Evolutionary conservation across 2,888 invertebrate genomes (phyloP), one percentile per base, ranked within the genome.

Genomic region (Tinea pellionella): DNA sequence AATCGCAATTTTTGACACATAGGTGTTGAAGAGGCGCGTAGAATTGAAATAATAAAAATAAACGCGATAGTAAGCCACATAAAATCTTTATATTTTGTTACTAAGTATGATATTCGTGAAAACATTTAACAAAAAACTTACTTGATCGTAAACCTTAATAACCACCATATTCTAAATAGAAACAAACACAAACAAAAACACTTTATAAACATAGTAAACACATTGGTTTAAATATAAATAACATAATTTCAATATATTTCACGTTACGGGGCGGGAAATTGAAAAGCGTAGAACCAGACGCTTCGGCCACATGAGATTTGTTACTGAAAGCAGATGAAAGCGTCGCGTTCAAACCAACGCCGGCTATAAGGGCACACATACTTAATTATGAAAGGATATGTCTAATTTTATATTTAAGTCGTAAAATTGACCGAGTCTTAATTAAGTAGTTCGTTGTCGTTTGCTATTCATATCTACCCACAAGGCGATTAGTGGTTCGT

Each of bases 361-460:
- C 37, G 37, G 37, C 37, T 37, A 37, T 37, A 47, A 47, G 47
- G 47, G 47, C 53, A 53, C n/a, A 53, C 16, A 16, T 24, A 18
- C 53, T 24, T 53, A 53, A 53, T 53, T 53, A 53, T 53, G n/a
- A 53, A 53, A 24, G 24, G 53, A 47, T 16, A 16, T 53, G 18
- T 53, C 53, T 53, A 53, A 53, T 24, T 53, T 53, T 53, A 53
- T 53, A 18, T 53, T 24, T 24, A 53, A 53, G 24, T 24, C 18
- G 53, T 24, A 53, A 53, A 53, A 24, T 53, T 24, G 53, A 24
- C 19, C 53, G 53, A 53, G 53, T 24, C 24, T 15, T 4, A 42
- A 47, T 16, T 47, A 47, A 47, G 37, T n/a, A 37, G 11, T 37
- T 24, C 24, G 24, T 24, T 24, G 24, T 24, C 24, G 24, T 24